Evolutionary conservation across 2,113 vertebrate genomes (phyloP), one percentile per base, ranked within the genome.

Genomic region (Bambusicola thoracicus): DNA sequence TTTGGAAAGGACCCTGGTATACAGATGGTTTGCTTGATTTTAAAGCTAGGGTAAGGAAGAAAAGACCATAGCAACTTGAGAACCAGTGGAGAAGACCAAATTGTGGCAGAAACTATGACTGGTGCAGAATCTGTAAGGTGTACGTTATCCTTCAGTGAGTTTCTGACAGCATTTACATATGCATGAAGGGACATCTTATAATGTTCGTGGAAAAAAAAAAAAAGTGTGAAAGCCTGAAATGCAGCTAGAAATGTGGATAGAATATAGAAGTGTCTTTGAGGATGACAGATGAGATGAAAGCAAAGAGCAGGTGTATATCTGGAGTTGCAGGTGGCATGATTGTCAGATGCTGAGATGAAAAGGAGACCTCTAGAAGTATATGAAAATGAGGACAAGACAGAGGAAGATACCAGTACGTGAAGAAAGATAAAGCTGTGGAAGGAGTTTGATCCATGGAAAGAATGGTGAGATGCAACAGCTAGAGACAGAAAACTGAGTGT

Each of bases 101-200:
- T 76, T 92, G 75, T 90, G 89, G 86, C 89, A 90, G 74, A 92
- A 92, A 87, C 66, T 62, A 69, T 44, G 83, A 73, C 83, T 95
- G 74, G 68, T 86, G 69, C 83, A 81, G 91, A 95, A 93, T 36
- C 92, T 87, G 86, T 92, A 94, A 78, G 68, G 73, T 95, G 83
- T 90, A 73, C 84, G 92, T 95, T 95, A 94, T 61, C 86, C 93
- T 96, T 95, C 95, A 96, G 92, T 95, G 92, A 95, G 74, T 87
- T 96, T 95, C 92, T 96, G 96, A 94, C 92, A 93, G 95, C 94
- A 96, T 95, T 95, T 94, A 68, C 91, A 90, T 96, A 94, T 93
- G 92, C 93, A 96, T 96, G 94, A 95, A 95, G 90, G 93, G 88
- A 94, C 94, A 94, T 94, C 86, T 94, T 77, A 86, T 96, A 96